Base-by-base conservation (phyloP, 1,140 invertebrate species). In the Cydia strobilella region DNA sequence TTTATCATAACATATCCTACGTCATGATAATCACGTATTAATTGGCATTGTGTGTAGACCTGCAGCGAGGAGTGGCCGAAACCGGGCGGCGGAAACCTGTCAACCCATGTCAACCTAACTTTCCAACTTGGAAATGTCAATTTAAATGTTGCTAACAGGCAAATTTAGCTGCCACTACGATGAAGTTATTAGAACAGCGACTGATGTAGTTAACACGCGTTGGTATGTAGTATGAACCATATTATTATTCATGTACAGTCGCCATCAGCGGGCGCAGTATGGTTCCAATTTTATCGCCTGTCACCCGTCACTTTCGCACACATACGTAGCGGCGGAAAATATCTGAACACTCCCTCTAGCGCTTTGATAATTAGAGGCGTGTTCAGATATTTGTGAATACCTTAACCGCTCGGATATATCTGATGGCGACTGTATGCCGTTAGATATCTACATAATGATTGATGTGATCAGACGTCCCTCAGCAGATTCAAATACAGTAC, bases 71-170 rank as follows among this genome's bases (percentile, higher is more conserved):
- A 15, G 27, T 39, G 27, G 7, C 48, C 48, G 48, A 12, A 18
- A 10, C 15, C 27, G 65, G 65, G 27, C 31, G 31, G 65, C 31
- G 63, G 27, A 69, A 69, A 69, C 65, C n/a, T 35, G 65, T 69
- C 65, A 69, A 69, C 65, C 65, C 65, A 69, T 69, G 65, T 69
- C 65, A 69, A 18, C 31, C 27, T 20, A 69, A 69, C 65, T 69
- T 42, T 35, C 35, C 31, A 69, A 69, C 65, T 69, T 69, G n/a
- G 65, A 69, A 69, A 69, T 69, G 65, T 69, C 65, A 69, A 69
- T 69, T 69, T 69, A 69, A 69, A 69, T 35, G 65, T 69, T 69
- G 65, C 65, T 69, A 69, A 69, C 65, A 69, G 65, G 31, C 65
- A 69, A 31, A 69, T 69, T 69, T 69, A 42, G 65, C 65, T 18